Percentiles rank a stretch among this genome's conserved stretches.
Conservation (phyloP, 2,888 invertebrate species). For the Nebria salina region DNA sequence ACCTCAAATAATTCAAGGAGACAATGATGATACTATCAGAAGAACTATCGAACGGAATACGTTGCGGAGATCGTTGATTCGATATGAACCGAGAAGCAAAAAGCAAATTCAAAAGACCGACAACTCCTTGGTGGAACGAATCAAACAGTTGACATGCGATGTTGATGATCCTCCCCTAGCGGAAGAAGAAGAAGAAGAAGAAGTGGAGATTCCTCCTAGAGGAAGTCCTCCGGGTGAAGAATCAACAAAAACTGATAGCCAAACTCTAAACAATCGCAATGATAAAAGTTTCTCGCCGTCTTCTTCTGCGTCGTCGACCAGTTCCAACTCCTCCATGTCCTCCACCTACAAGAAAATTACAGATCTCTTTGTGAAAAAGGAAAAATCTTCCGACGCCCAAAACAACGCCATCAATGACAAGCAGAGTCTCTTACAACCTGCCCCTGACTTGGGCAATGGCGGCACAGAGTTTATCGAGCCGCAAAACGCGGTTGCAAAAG, state of each 20-base stretch:
- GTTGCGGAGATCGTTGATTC: slow-evolving; percentile 79
- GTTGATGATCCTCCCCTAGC: slow-evolving; percentile 74
- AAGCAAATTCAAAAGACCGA: slow-evolving; percentile 69
- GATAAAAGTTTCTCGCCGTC: slow-evolving; percentile 71
- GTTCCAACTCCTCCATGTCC: slow-evolving; percentile 68
- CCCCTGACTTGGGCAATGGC: slow-evolving; percentile 63
- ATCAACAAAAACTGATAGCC: slow-evolving; percentile 55
- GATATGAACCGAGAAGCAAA: slow-evolving; percentile 63
- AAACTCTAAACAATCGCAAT: slow-evolving; percentile 49
- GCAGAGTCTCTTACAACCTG: slow-evolving; percentile 60
- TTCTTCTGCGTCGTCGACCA: slow-evolving; percentile 67
- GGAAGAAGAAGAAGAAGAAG: slow-evolving; percentile 56
- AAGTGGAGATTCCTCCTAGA: slow-evolving; percentile 63
- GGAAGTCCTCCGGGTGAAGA: slow-evolving; percentile 77
- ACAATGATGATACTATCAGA: slow-evolving; percentile 74
- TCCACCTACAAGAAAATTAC: slow-evolving; percentile 74
- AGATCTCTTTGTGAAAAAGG: slow-evolving; percentile 67
- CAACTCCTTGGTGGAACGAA: slow-evolving; percentile 85
- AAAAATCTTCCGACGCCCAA: slow-evolving; percentile 56
- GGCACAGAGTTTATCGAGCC: slow-evolving; percentile 54
- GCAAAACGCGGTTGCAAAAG: slow-evolving; percentile 60
- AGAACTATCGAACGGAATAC: slow-evolving; percentile 87
- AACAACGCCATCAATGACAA: slow-evolving; percentile 51
- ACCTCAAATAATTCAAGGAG: slow-evolving; percentile 63
- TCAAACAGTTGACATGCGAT: slow-evolving; percentile 86